Percentiles rank a stretch among this genome's conserved stretches.
Evolutionary conservation across 2,797 vertebrate species (phyloP).

Genomic region (Cheirogaleus major): DNA sequence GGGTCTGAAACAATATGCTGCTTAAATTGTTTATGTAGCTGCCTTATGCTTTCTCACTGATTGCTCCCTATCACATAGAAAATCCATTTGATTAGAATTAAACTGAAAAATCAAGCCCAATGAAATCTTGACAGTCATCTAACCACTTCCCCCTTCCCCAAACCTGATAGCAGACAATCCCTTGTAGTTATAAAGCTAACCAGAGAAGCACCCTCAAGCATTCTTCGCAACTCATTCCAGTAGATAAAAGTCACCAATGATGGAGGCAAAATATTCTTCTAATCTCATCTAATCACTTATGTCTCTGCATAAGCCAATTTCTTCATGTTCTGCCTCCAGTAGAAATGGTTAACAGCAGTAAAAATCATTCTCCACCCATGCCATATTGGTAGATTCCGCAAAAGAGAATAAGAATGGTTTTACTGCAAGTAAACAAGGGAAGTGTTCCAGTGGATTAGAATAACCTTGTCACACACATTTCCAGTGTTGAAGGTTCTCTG

Average conservation of each 20-base stretch:
- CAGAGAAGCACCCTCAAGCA: neutral
- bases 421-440: neutral
- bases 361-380: neutral
- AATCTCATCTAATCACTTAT: neutral
- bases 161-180: neutral
- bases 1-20: neutral
- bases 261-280: neutral
- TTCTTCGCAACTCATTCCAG: neutral
- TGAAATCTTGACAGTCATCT: neutral
- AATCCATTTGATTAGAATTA: neutral
- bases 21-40: neutral
- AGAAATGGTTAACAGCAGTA: neutral
- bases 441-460: neutral
- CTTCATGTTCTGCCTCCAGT: neutral
- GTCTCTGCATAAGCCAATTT: neutral
- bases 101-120: neutral
- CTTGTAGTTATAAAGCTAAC: neutral
- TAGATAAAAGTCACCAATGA: neutral
- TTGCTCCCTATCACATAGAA: neutral
- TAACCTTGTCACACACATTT: neutral
- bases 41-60: neutral
- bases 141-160: neutral
- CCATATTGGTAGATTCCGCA: neutral
- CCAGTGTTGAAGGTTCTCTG: neutral
- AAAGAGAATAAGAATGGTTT: neutral